Conservation (phyloP, 2,797 vertebrate genomes). For the Bradypodion ventrale region DNA sequence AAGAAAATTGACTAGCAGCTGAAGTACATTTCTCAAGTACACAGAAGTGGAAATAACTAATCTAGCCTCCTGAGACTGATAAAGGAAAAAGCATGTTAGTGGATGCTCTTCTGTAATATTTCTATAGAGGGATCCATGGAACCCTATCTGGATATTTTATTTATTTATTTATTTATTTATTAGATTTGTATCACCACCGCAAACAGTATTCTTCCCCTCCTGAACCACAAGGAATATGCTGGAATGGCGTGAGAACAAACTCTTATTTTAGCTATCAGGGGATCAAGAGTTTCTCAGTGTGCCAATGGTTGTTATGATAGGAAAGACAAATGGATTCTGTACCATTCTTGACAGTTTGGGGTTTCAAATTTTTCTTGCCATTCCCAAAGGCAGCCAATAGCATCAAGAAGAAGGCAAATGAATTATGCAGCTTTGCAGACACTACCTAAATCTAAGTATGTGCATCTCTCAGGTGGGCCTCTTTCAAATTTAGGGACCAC, state of each 20-base stretch:
- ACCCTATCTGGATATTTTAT: neutral
- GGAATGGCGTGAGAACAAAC: neutral
- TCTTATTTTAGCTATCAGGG: neutral
- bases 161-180: too few relatives aligned
- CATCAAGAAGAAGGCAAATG: slow-evolving; percentile 20
- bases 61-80: neutral
- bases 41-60: neutral
- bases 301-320: neutral
- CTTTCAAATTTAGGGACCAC: too few relatives aligned
- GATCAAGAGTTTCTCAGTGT: neutral
- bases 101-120: neutral
- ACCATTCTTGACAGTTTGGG: neutral
- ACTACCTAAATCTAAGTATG: neutral
- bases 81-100: neutral
- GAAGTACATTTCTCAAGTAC: neutral
- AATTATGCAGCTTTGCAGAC: slow-evolving; percentile 7
- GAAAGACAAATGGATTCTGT: slow-evolving; percentile 17
- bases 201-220: neutral
- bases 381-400: neutral
- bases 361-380: neutral
- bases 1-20: neutral
- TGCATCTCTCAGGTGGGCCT: neutral
- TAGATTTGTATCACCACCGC: too few relatives aligned
- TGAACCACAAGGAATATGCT: neutral
- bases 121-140: fast-evolving